Percentiles rank a stretch among this genome's conserved stretches.
phyloP scores from a whole-genome alignment of 2,113 vertebrate genomes.

The Corythornis vintsioides region DNA sequence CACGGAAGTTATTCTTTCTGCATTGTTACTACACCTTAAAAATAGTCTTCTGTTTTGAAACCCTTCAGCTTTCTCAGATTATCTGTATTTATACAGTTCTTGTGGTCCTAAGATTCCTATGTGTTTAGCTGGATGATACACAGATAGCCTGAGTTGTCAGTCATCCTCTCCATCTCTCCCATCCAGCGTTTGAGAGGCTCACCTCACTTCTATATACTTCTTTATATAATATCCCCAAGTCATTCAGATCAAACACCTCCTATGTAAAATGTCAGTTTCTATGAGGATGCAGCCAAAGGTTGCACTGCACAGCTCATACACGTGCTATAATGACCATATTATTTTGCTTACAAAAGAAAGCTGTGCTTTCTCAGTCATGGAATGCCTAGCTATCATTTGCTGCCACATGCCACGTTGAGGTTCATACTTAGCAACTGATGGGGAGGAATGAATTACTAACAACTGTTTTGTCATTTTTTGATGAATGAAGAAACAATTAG shows the following conservation, averaged over 20 bases:
- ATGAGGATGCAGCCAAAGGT: not conserved
- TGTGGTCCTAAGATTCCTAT: not conserved
- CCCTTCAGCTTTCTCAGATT: not conserved
- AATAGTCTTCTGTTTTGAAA: slow-evolving; percentile 3
- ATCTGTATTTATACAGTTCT: slow-evolving; percentile 29
- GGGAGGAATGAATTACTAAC: slow-evolving; percentile 27
- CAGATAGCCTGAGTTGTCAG: slow-evolving; percentile 35
- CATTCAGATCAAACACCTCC: not conserved
- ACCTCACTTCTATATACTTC: not conserved
- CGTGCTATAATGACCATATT: not conserved
- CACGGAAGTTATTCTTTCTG: not conserved
- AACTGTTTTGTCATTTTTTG: slow-evolving; percentile 18
- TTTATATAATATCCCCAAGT: not conserved
- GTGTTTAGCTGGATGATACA: slow-evolving; percentile 20
- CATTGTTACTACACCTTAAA: slow-evolving; percentile 26
- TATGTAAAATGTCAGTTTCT: not conserved
- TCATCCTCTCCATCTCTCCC: not conserved
- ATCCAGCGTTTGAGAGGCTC: not conserved
- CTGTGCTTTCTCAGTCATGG: not conserved
- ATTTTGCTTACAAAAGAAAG: slow-evolving; percentile 31
- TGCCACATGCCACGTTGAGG: not conserved
- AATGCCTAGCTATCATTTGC: not conserved
- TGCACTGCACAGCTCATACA: not conserved
- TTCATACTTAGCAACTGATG: slow-evolving; percentile 6
- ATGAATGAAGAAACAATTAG: not conserved